Evolutionary conservation across 2,888 invertebrate species (phyloP).

Genomic region (Synanthedon tipuliformis): DNA sequence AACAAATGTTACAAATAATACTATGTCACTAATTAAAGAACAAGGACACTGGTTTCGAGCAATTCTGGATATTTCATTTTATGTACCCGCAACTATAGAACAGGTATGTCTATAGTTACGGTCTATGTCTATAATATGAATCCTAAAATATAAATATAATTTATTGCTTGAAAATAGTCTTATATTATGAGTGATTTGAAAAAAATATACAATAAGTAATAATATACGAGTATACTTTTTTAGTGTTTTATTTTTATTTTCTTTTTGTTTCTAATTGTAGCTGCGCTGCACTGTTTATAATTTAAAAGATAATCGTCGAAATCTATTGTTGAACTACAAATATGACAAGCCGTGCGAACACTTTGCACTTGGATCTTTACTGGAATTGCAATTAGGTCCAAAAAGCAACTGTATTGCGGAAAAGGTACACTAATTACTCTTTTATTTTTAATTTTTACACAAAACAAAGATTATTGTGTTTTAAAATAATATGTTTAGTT

Average conservation of each 20-base stretch:
- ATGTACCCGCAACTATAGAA: constrained; percentile 5
- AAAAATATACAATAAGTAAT: no score
- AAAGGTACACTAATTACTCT: constrained; percentile 10
- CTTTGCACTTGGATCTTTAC: constrained; percentile 9
- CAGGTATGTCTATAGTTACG: no score
- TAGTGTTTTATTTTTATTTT: no score
- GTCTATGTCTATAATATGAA: no score
- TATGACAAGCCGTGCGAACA: constrained; percentile 18
- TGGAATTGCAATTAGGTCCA: constrained; percentile 10
- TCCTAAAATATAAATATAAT: no score
- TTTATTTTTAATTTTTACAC: no score
- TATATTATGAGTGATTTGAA: no score
- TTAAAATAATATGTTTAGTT: no score
- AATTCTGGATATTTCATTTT: constrained; percentile 9
- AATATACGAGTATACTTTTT: no score
- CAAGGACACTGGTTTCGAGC: constrained; percentile 2
- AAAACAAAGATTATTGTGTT: no score
- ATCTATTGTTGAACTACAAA: constrained; percentile 13
- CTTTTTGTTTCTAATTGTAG: no score
- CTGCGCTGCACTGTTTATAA: constrained; percentile 5
- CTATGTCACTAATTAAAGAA: background rate
- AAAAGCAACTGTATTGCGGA: constrained; percentile 10
- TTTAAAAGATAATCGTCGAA: constrained; percentile 8
- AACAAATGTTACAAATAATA: constrained; percentile 7
- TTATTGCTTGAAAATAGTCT: no score